Evolutionary conservation across 2,888 invertebrate species (phyloP).

Genomic region (Pegoplata infirma): DNA sequence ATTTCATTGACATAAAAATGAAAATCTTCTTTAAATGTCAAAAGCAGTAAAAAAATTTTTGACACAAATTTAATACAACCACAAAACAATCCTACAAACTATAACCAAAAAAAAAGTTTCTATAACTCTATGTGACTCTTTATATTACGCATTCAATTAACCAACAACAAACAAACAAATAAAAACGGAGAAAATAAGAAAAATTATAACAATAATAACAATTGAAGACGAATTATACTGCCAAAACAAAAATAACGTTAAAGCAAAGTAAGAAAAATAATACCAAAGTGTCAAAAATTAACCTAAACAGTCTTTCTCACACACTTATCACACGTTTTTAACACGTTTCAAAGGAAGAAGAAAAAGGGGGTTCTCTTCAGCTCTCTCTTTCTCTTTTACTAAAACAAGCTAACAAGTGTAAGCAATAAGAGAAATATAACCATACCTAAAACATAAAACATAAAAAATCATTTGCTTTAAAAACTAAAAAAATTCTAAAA

Average conservation of each 20-base stretch:
- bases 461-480: too few relatives aligned
- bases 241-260: slow-evolving; percentile 57
- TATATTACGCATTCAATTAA: slow-evolving; percentile 49
- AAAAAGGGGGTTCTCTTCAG: too few relatives aligned
- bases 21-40: slow-evolving; percentile 26
- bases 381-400: too few relatives aligned
- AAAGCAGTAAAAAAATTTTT: slow-evolving; percentile 16
- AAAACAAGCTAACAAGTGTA: background rate
- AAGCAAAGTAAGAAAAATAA: slow-evolving; percentile 14
- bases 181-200: slow-evolving; percentile 2
- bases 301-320: slow-evolving; percentile 38
- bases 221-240: slow-evolving; percentile 50
- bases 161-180: too few relatives aligned
- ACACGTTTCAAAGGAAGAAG: slow-evolving; percentile 3
- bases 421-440: background rate
- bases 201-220: slow-evolving; percentile 48
- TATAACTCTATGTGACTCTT: slow-evolving; percentile 25
- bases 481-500: too few relatives aligned
- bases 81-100: slow-evolving; percentile 6
- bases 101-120: slow-evolving; percentile 9
- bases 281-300: slow-evolving; percentile 36
- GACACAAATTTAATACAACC: background rate
- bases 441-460: background rate
- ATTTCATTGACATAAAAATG: slow-evolving; percentile 27
- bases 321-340: background rate